Percentiles rank a stretch among this genome's conserved stretches.
Evolutionary conservation across 2,113 vertebrate genomes (phyloP).

Genomic region (Phylloscopus whistleri): DNA sequence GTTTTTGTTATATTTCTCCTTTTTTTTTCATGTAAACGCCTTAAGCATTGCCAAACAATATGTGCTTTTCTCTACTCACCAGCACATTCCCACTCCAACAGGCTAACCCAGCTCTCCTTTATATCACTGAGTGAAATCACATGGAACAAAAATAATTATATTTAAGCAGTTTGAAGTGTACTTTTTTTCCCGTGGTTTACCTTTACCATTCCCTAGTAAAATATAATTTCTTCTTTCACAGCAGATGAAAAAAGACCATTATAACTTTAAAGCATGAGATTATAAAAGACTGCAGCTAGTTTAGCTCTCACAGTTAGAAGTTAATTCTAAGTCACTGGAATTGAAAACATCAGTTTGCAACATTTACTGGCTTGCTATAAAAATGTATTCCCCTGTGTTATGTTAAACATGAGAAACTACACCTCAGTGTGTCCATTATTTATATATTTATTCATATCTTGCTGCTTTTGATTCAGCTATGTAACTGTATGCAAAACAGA

Average conservation of each 20-base stretch:
- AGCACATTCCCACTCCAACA: neutral
- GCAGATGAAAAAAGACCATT: slow-evolving; percentile 64
- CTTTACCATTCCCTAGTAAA: slow-evolving; percentile 68
- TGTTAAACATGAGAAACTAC: slow-evolving; percentile 72
- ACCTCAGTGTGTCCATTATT: slow-evolving; percentile 68
- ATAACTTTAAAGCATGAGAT: slow-evolving; percentile 57
- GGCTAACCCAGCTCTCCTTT: neutral
- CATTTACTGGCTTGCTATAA: slow-evolving; percentile 80
- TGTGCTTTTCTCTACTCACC: neutral
- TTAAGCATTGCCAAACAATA: neutral
- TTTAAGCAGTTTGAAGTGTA: slow-evolving; percentile 47
- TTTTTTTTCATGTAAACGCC: neutral
- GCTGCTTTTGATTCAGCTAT: slow-evolving; percentile 67
- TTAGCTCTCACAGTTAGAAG: slow-evolving; percentile 75
- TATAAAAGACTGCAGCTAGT: slow-evolving; percentile 71
- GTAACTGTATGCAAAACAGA: slow-evolving; percentile 68
- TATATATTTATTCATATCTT: slow-evolving; percentile 71
- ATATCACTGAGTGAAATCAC: slow-evolving; percentile 44
- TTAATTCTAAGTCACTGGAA: slow-evolving; percentile 78
- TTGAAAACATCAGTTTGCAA: slow-evolving; percentile 83
- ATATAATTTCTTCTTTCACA: slow-evolving; percentile 68
- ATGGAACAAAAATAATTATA: slow-evolving; percentile 64
- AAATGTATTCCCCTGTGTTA: slow-evolving; percentile 74
- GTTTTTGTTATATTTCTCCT: neutral
- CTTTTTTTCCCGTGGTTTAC: slow-evolving; percentile 65